Evolutionary conservation across 1,140 invertebrate species (phyloP).

Genomic region (Drosophila kanapiae): DNA sequence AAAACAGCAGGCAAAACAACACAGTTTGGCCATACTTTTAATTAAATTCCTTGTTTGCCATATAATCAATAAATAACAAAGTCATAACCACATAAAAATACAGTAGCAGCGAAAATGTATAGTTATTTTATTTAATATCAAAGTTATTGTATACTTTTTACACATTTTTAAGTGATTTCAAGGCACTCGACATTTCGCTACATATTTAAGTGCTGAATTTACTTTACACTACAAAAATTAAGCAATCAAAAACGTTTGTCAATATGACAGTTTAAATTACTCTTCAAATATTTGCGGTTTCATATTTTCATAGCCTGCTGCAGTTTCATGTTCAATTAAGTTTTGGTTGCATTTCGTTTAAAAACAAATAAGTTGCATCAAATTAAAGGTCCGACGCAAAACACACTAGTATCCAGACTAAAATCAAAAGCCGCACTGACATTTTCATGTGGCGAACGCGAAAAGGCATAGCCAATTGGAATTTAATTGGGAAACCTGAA

Average conservation of each 20-base stretch:
- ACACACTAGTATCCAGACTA: neutral
- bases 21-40: neutral
- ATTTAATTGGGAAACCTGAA: slow-evolving; percentile 68
- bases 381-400: neutral
- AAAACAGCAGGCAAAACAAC: neutral
- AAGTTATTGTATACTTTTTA: neutral
- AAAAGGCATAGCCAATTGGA: slow-evolving; percentile 66
- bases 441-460: slow-evolving; percentile 7
- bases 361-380: slow-evolving; percentile 21
- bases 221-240: neutral
- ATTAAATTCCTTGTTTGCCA: slow-evolving; percentile 2
- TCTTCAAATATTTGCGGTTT: slow-evolving; percentile 18
- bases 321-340: slow-evolving; percentile 56
- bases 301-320: slow-evolving; percentile 13
- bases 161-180: neutral
- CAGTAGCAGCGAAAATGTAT: neutral
- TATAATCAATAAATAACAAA: slow-evolving; percentile 1
- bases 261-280: slow-evolving; percentile 6
- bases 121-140: neutral
- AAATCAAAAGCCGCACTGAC: slow-evolving; percentile 4
- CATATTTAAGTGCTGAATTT: neutral
- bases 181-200: neutral
- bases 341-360: slow-evolving; percentile 45
- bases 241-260: neutral
- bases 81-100: neutral